Evolutionary conservation across 2,888 invertebrate species (phyloP).

Genomic region (Notodonta dromedarius): DNA sequence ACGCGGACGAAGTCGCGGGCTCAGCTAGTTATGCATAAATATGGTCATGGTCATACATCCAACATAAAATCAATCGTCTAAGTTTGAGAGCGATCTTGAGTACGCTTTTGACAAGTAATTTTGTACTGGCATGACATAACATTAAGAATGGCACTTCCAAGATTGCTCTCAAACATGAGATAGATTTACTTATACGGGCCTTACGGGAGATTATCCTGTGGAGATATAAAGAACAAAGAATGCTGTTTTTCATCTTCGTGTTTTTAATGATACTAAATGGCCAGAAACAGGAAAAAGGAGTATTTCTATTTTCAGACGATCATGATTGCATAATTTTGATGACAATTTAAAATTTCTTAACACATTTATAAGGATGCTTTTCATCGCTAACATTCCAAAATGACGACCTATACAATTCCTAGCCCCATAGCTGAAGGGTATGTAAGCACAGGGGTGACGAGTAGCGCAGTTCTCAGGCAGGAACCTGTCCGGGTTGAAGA

Average conservation of each 20-base stretch:
- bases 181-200: too few relatives aligned
- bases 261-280: slow-evolving; percentile 58
- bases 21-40: too few relatives aligned
- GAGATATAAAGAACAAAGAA: not conserved
- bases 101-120: too few relatives aligned
- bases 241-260: slow-evolving; percentile 35
- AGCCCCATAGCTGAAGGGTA: slow-evolving; percentile 76
- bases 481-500: slow-evolving; percentile 85
- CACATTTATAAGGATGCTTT: slow-evolving; percentile 61
- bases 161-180: too few relatives aligned
- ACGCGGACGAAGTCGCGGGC: too few relatives aligned
- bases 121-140: too few relatives aligned
- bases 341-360: slow-evolving; percentile 58
- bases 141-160: too few relatives aligned
- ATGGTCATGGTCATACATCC: too few relatives aligned
- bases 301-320: slow-evolving; percentile 65
- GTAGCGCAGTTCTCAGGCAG: slow-evolving; percentile 72
- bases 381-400: slow-evolving; percentile 70
- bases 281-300: slow-evolving; percentile 66
- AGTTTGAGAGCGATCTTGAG: too few relatives aligned
- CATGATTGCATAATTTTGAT: slow-evolving; percentile 46
- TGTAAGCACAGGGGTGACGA: slow-evolving; percentile 73
- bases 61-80: too few relatives aligned
- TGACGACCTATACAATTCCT: slow-evolving; percentile 80
- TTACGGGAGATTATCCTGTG: too few relatives aligned